Percentiles rank a stretch among this genome's conserved stretches.
Evolutionary conservation across 2,888 invertebrate species (phyloP).

Genomic region (Lithosia quadra): DNA sequence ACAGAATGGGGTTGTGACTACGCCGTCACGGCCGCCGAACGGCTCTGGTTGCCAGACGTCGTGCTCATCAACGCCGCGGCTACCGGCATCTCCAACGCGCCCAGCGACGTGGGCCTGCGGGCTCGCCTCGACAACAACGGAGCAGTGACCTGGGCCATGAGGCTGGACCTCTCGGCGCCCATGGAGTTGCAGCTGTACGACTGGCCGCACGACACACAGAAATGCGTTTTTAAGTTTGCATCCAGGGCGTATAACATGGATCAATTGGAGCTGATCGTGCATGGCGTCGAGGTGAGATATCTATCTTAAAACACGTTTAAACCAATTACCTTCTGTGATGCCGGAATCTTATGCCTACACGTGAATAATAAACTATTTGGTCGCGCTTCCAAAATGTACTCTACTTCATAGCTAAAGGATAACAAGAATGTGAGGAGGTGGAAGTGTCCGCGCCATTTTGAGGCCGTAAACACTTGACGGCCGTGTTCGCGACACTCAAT

Average conservation of each 20-base stretch:
- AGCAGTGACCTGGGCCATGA: constrained; percentile 77
- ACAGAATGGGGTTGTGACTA: constrained; percentile 88
- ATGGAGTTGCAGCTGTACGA: constrained; percentile 79
- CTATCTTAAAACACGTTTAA: no score
- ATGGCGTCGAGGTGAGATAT: constrained; percentile 58
- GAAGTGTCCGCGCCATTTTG: no score
- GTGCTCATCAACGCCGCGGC: constrained; percentile 91
- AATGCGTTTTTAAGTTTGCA: constrained; percentile 89
- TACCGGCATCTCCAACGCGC: constrained; percentile 73
- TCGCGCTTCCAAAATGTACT: no score
- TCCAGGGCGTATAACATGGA: constrained; percentile 90
- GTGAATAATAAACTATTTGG: no score
- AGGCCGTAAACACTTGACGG: no score
- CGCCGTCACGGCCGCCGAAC: constrained; percentile 89
- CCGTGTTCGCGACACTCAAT: no score
- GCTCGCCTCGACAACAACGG: constrained; percentile 89
- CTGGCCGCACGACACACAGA: constrained; percentile 93
- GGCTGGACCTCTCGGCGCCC: constrained; percentile 70
- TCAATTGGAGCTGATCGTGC: constrained; percentile 79
- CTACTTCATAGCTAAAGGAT: no score
- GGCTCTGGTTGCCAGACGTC: constrained; percentile 93
- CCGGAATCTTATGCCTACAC: neutral
- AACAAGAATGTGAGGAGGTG: no score
- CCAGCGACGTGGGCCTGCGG: constrained; percentile 88
- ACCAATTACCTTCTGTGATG: no score